Conservation (phyloP, 2,888 invertebrate species). For the Aricia artaxerxes region DNA sequence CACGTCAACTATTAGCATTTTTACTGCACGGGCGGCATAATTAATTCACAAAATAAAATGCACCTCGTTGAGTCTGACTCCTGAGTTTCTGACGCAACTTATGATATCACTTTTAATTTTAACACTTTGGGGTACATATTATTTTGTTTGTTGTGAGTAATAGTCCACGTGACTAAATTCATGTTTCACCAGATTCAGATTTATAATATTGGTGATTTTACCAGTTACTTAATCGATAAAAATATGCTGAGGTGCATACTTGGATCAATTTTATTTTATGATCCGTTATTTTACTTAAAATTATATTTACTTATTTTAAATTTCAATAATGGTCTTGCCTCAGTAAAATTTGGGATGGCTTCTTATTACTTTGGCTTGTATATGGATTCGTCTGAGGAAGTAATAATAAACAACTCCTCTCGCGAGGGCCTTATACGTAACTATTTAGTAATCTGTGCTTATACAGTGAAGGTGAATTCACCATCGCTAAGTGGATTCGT, state of each 20-base stretch:
- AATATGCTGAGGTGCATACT: neutral
- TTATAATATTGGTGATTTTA: neutral
- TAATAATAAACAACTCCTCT: conserved; percentile 10
- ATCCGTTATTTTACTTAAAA: neutral
- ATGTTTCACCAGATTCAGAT: neutral
- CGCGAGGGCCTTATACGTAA: conserved; percentile 6
- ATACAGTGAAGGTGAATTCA: conserved; percentile 12
- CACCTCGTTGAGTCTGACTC: neutral
- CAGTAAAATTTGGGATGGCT: neutral
- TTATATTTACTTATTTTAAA: neutral
- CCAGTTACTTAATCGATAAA: neutral
- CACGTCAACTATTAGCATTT: conserved; percentile 25
- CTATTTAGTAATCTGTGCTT: too few species aligned
- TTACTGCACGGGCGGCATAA: conserved; percentile 16
- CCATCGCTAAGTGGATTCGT: conserved; percentile 3
- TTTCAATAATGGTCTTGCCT: neutral
- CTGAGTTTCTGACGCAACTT: neutral
- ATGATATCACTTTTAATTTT: conserved; percentile 27
- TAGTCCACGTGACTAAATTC: neutral
- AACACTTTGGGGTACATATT: neutral
- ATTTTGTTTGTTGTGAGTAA: neutral
- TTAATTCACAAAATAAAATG: conserved; percentile 15
- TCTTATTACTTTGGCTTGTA: neutral
- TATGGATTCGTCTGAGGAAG: conserved; percentile 1
- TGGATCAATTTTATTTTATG: too few species aligned